phyloP scores from a whole-genome alignment of 2,888 invertebrate species.

The Slavum lentiscoides region DNA sequence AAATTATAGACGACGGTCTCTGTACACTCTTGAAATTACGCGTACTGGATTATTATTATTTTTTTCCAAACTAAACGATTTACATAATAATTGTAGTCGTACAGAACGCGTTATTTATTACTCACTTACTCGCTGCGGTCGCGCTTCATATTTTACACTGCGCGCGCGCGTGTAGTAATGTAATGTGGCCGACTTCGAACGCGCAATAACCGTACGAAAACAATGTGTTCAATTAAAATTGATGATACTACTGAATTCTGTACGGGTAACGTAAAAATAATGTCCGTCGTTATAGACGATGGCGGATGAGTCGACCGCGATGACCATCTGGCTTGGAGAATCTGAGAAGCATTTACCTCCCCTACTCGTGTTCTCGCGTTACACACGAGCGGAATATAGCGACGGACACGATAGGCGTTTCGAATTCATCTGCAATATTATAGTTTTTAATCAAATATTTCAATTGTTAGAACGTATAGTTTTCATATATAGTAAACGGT shows the following conservation, averaged over 20 bases:
- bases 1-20: background rate
- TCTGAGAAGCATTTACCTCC: conserved; percentile 19
- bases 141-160: too few species aligned
- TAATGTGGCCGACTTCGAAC: background rate
- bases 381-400: background rate
- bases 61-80: background rate
- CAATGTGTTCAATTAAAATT: conserved; percentile 24
- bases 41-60: too few species aligned
- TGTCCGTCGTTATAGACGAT: conserved; percentile 11
- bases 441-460: too few species aligned
- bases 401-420: background rate
- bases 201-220: background rate
- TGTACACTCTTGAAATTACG: background rate
- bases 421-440: too few species aligned
- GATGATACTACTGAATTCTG: conserved; percentile 5
- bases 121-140: background rate
- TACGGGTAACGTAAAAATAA: conserved; percentile 1
- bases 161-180: too few species aligned
- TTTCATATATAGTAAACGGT: too few species aligned
- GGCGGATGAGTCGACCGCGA: conserved; percentile 26
- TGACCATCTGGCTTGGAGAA: conserved; percentile 39
- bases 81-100: background rate
- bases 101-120: background rate
- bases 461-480: too few species aligned
- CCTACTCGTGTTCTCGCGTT: conserved; percentile 7